These are phyloP conservation scores for Polydrusus tereticollis DNA, from an alignment of 2,888 invertebrate species.

Conservation along the genomic window DNA sequence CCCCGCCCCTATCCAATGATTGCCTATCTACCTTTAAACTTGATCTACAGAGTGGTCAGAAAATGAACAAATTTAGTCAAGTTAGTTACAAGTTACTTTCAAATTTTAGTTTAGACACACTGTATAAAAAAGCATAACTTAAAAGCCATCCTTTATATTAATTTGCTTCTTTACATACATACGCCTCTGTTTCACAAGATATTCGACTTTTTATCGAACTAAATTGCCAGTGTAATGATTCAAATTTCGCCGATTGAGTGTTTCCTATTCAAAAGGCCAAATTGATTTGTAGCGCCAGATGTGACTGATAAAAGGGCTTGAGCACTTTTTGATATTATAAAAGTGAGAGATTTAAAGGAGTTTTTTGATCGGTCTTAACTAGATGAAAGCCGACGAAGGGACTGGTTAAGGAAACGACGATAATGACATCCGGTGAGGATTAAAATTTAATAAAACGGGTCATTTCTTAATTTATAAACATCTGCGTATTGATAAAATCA, in stretches of 20 bases:
- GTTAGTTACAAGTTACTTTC: too few species aligned
- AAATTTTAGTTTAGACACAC: too few species aligned
- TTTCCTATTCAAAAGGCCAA: slow-evolving; percentile 23
- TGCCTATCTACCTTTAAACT: too few species aligned
- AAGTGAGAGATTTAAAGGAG: slow-evolving; percentile 22
- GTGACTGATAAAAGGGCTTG: slow-evolving; percentile 32
- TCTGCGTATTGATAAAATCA: too few species aligned
- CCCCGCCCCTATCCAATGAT: too few species aligned
- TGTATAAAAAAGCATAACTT: too few species aligned
- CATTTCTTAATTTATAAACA: too few species aligned
- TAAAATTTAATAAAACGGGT: not conserved
- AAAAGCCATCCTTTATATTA: too few species aligned
- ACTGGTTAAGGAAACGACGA: slow-evolving; percentile 12
- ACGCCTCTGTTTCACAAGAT: not conserved
- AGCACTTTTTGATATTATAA: slow-evolving; percentile 30
- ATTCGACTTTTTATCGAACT: slow-evolving; percentile 1
- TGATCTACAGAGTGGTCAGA: too few species aligned
- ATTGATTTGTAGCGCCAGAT: slow-evolving; percentile 40
- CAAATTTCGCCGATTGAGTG: slow-evolving; percentile 33
- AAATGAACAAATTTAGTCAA: too few species aligned
- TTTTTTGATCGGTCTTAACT: slow-evolving; percentile 8
- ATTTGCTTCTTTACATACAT: too few species aligned
- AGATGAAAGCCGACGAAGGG: slow-evolving; percentile 9
- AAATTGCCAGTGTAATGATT: slow-evolving; percentile 28
- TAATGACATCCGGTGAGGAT: slow-evolving; percentile 9